Base-by-base conservation (phyloP, 2,797 vertebrate species). In the Odontamblyopus lacepedii region DNA sequence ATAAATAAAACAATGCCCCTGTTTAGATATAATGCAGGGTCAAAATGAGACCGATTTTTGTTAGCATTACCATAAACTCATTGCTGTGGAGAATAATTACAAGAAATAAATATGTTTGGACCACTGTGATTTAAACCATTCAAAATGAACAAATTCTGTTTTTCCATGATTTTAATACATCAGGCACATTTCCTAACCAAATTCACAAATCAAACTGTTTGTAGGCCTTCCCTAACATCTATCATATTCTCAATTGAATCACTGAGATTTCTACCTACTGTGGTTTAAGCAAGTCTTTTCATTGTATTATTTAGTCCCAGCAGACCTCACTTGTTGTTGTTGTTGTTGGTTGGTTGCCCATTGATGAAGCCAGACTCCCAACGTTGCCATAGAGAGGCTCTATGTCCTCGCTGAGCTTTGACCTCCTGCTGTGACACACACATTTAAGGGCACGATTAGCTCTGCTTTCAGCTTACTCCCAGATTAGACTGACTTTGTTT, bases 331-430 rank as follows among this genome's bases (percentile, higher is more conserved):
- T 88, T 81, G 18, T 32, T 53, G 64, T 88, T 81, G 18, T 32
- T 53, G 48, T 35, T 5, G 62, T 16, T 26, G 55, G 78, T 70
- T 16, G 86, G 12, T 77, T 82, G 76, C 16, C 88, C 81, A 44
- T 89, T 92, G 82, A 92, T 85, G 44, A 81, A 79, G 50, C 93
- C 94, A 0, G 89, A 86, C 78, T 95, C 94, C 95, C 93, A 95
- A 75, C 89, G 92, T 23, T 93, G 90, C 86, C 93, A 92, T 68
- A 95, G 90, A 67, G 85, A 70, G 69, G 85, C 78, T 65, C 82
- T 92, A 72, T 92, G 92, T 0, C 75, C 76, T 59, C 81, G 80
- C 6, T 82, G 86, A 76, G 76, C 85, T 57, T 83, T 89, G 26
- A 80, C 5, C 53, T 83, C 86, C 93, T 94, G 88, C 71, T 82